A percentile compares a stretch with the other conserved stretches of the same genome.
phyloP scores from a whole-genome alignment of 2,113 vertebrate species.

The Salvelinus fontinalis region DNA sequence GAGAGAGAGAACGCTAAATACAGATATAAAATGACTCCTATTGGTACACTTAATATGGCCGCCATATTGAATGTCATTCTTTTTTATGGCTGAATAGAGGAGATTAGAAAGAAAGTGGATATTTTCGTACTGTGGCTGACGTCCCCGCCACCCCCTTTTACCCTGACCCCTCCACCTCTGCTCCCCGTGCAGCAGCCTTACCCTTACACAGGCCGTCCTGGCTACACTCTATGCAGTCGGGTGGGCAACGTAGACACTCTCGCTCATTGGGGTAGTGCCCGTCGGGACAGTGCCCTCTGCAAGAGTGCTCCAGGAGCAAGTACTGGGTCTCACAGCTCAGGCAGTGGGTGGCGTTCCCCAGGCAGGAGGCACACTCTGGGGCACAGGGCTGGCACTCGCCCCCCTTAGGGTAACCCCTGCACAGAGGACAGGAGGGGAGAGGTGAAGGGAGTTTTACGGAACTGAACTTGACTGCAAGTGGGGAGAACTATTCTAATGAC shows the following conservation, averaged over 20 bases:
- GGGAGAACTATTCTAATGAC: no score
- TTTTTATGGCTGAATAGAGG: not conserved
- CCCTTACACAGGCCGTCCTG: conserved; percentile 78
- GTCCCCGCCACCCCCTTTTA: no score
- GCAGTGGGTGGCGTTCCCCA: conserved; percentile 73
- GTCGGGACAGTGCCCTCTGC: conserved; percentile 73
- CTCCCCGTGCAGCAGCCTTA: conserved; percentile 54
- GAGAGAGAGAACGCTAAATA: not conserved
- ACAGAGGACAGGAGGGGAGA: not conserved
- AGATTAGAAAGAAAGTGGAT: not conserved
- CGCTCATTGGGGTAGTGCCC: conserved; percentile 71
- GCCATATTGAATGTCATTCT: no score
- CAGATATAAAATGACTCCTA: not conserved
- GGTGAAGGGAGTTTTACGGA: not conserved
- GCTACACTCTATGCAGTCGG: conserved; percentile 80
- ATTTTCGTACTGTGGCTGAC: not conserved
- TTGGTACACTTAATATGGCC: not conserved
- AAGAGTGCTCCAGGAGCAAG: conserved; percentile 71
- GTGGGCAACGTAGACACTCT: conserved; percentile 79
- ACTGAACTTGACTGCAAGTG: not conserved
- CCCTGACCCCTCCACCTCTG: not conserved
- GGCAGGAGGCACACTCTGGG: conserved; percentile 78
- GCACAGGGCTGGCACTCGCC: conserved; percentile 69
- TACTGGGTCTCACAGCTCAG: conserved; percentile 73
- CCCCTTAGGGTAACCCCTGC: conserved; percentile 80